Evolutionary conservation across 2,888 invertebrate genomes (phyloP), one percentile per base, ranked within the genome.

Genomic region (Amorpha juglandis): DNA sequence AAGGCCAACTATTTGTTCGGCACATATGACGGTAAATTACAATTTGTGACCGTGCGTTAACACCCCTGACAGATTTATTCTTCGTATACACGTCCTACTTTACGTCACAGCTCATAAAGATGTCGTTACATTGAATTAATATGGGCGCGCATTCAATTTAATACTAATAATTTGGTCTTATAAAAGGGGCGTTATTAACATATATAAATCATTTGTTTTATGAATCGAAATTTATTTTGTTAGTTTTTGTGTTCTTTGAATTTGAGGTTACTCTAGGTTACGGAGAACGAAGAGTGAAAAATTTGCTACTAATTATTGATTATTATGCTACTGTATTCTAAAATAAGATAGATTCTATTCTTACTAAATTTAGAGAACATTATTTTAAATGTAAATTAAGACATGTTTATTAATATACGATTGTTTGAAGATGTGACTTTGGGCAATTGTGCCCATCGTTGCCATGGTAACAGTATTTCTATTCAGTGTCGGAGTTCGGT

Each of bases 51-150:
- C 86, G 82, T 82, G 86, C 84, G 89, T 88, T 86, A 84, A 86
- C 86, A 78, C 78, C 71, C 78, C 67, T 82, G 91, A 91, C 89
- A 91, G 90, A 91, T 91, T 91, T 91, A 91, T 90, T 82, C 82
- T 81, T 81, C 83, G 79, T 79, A 86, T 83, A 83, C 89, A 86
- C 87, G 87, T 88, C 87, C 89, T 86, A 86, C 84, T 90, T 87
- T 87, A 84, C 89, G 86, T 90, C 89, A 82, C 90, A 88, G 80
- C 87, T 88, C 91, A 88, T 91, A 91, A 91, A 91, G 81, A 90
- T 85, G 89, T 91, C 91, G 77, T 88, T 88, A 84, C 80, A 75
- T 84, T 81, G 83, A 87, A 90, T 90, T 89, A 87, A 89, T 89
- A 88, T 84, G 79, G 81, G 74, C 77, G 78, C 78, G 79, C 79